These are phyloP conservation scores for Labeo rohita DNA, from an alignment of 2,113 vertebrate species.

Conservation along the genomic window DNA sequence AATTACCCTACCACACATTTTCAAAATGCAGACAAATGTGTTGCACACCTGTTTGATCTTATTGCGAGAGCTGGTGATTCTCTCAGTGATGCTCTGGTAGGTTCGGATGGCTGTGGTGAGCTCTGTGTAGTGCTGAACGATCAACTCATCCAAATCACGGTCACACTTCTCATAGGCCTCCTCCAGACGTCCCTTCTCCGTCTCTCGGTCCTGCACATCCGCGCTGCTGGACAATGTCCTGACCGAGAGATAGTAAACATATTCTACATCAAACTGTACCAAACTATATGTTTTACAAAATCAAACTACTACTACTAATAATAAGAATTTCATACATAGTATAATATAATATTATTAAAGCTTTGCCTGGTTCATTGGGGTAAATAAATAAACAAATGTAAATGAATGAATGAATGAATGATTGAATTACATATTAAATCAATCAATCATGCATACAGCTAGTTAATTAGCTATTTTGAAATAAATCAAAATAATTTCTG, in stretches of 20 bases:
- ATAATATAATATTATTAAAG: not conserved
- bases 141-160: constrained; percentile 88
- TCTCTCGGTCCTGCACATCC: constrained; percentile 93
- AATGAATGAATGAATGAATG: too few species aligned
- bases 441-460: not conserved
- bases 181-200: constrained; percentile 91
- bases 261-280: not conserved
- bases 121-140: constrained; percentile 95
- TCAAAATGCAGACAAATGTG: too few species aligned
- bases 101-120: constrained; percentile 95
- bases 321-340: not conserved
- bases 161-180: constrained; percentile 97
- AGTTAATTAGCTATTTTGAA: too few species aligned
- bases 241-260: not conserved
- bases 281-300: not conserved
- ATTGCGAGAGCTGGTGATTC: constrained; percentile 95
- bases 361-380: not conserved
- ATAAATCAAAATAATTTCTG: too few species aligned
- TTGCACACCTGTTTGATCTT: constrained; percentile 92
- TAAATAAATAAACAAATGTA: too few species aligned
- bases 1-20: too few species aligned
- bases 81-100: constrained; percentile 98
- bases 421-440: too few species aligned
- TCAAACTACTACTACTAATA: not conserved
- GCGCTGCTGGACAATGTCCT: constrained; percentile 94